These are phyloP conservation scores for Rhagium mordax DNA, from an alignment of 2,888 invertebrate species.

Conservation along the genomic window DNA sequence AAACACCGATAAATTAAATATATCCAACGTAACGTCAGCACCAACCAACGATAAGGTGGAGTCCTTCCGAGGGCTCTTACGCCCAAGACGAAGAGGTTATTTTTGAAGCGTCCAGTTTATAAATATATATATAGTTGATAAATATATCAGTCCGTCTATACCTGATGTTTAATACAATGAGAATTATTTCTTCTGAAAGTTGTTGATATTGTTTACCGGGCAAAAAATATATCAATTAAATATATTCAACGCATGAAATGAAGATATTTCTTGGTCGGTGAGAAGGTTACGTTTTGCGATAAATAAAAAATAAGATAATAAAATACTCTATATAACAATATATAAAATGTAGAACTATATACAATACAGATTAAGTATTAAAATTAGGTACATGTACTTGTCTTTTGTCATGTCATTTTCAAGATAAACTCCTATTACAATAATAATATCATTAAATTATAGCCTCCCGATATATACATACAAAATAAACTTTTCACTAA, in stretches of 20 bases:
- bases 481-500: conserved; percentile 55
- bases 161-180: too few species aligned
- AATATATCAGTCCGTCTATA: too few species aligned
- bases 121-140: too few species aligned
- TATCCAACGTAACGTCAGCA: conserved; percentile 4
- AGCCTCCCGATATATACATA: conserved; percentile 54
- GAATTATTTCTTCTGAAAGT: too few species aligned
- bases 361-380: conserved; percentile 64
- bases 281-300: conserved; percentile 16
- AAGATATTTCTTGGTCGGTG: conserved; percentile 13
- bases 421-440: conserved; percentile 20
- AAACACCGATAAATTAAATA: conserved; percentile 62
- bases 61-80: too few species aligned
- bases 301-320: conserved; percentile 49
- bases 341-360: conserved; percentile 61
- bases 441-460: conserved; percentile 48
- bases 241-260: not conserved
- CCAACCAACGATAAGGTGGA: not conserved
- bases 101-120: too few species aligned
- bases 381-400: conserved; percentile 65
- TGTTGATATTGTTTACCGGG: too few species aligned
- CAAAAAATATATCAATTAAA: too few species aligned
- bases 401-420: conserved; percentile 49
- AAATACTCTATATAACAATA: conserved; percentile 60
- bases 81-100: too few species aligned